Conservation (phyloP, 1,140 invertebrate genomes). For the Caerostris darwini region DNA sequence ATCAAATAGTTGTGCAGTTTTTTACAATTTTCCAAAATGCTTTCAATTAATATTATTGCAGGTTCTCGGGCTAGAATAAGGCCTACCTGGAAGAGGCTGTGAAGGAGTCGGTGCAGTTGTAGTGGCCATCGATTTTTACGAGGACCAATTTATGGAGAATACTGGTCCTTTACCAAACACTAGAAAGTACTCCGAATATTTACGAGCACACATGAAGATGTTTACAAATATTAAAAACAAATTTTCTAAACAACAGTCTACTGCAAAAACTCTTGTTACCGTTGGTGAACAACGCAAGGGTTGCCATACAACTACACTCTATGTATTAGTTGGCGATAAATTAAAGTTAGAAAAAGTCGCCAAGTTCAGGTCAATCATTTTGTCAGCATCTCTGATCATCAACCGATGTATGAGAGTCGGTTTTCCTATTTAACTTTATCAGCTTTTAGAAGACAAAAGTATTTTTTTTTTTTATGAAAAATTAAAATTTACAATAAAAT, state of each 20-base stretch:
- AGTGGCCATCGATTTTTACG: conserved; percentile 72
- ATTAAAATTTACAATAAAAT: too few relatives aligned
- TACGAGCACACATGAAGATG: conserved; percentile 53
- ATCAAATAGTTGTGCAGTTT: background rate
- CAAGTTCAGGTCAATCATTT: background rate
- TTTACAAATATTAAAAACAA: conserved; percentile 46
- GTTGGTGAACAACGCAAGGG: conserved; percentile 72
- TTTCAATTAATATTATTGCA: conserved; percentile 1
- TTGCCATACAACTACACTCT: conserved; percentile 46
- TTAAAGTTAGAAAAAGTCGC: conserved; percentile 10
- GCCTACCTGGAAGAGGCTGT: conserved; percentile 77
- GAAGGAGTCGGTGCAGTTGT: conserved; percentile 74
- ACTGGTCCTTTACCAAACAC: conserved; percentile 14
- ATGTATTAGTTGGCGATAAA: conserved; percentile 50
- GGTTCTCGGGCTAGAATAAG: conserved; percentile 20
- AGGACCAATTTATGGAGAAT: conserved; percentile 1
- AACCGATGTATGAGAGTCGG: too few relatives aligned
- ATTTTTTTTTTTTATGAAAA: too few relatives aligned
- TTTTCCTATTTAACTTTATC: too few relatives aligned
- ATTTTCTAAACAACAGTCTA: conserved; percentile 3
- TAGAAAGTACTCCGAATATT: background rate
- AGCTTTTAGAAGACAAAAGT: too few relatives aligned
- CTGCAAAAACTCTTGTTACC: conserved; percentile 36
- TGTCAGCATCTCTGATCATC: background rate
- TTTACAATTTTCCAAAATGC: background rate